phyloP scores from a whole-genome alignment of 1,140 invertebrate species.

The Polypedilum vanderplanki region DNA sequence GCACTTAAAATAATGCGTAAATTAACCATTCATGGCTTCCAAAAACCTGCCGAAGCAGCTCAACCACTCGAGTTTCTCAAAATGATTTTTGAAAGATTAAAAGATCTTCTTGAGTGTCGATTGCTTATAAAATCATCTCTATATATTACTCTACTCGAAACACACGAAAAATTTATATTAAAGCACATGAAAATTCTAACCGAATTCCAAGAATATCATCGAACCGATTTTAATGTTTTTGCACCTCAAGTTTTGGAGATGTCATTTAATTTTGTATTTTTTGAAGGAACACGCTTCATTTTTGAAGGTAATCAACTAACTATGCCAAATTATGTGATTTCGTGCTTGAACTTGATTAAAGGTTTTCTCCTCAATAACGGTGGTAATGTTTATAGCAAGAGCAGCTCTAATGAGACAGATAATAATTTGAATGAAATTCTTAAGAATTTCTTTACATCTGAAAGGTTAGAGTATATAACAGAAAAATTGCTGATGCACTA shows the following conservation, averaged over 20 bases:
- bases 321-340: conserved; percentile 81
- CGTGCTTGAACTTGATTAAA: conserved; percentile 84
- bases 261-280: conserved; percentile 78
- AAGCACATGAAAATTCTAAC: conserved; percentile 71
- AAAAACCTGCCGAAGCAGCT: conserved; percentile 63
- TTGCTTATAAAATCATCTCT: conserved; percentile 35
- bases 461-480: conserved; percentile 69
- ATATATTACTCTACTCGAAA: conserved; percentile 45
- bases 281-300: conserved; percentile 49
- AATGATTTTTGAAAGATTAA: conserved; percentile 67
- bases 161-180: conserved; percentile 73
- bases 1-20: conserved; percentile 74
- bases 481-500: conserved; percentile 79
- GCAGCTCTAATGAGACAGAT: conserved; percentile 42
- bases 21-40: conserved; percentile 72
- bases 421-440: conserved; percentile 41
- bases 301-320: conserved; percentile 58
- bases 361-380: conserved; percentile 64
- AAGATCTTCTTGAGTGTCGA: conserved; percentile 64
- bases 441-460: conserved; percentile 61
- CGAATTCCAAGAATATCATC: conserved; percentile 66
- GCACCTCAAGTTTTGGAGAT: conserved; percentile 73
- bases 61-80: conserved; percentile 71
- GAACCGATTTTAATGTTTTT: conserved; percentile 70
- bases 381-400: neutral